Conservation (phyloP, 37 sponge, comb jelly and placozoan species). For the Hexactinellida sp. region DNA sequence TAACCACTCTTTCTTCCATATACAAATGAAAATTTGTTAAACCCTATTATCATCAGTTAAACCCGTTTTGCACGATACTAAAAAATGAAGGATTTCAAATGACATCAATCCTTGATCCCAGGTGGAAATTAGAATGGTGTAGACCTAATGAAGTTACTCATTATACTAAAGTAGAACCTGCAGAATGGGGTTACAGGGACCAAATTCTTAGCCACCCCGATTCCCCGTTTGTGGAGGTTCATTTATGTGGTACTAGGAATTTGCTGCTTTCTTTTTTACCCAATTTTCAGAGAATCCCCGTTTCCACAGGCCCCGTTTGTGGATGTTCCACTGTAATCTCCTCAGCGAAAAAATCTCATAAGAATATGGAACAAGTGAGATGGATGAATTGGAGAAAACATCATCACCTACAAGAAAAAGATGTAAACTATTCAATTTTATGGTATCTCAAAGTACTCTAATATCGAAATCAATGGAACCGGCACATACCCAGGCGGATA, state of each 20-base stretch:
- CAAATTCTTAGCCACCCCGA: too few relatives aligned
- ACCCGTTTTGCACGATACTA: conserved; percentile 11
- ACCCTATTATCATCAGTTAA: conserved; percentile 1
- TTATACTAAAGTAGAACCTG: too few relatives aligned
- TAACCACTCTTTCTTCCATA: conserved; percentile 5
- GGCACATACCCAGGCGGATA: not conserved
- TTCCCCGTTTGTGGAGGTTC: too few relatives aligned
- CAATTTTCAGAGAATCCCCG: too few relatives aligned
- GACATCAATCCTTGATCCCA: not conserved
- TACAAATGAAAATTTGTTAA: not conserved
- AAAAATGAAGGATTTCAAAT: conserved; percentile 1
- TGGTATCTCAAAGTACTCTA: conserved; percentile 12
- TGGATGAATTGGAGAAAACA: conserved; percentile 7
- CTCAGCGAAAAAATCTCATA: not conserved
- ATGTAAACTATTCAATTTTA: conserved; percentile 2
- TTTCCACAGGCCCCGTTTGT: too few relatives aligned
- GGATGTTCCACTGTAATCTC: too few relatives aligned
- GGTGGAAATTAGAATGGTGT: conserved; percentile 11
- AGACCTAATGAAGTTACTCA: conserved; percentile 12
- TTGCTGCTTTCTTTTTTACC: too few relatives aligned
- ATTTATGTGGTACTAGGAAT: too few relatives aligned
- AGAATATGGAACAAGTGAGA: not conserved
- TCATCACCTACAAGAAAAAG: not conserved
- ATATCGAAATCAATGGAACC: conserved; percentile 8
- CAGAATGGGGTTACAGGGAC: too few relatives aligned